Evolutionary conservation across 2,113 vertebrate species (phyloP).

Genomic region (Hyaena hyaena): DNA sequence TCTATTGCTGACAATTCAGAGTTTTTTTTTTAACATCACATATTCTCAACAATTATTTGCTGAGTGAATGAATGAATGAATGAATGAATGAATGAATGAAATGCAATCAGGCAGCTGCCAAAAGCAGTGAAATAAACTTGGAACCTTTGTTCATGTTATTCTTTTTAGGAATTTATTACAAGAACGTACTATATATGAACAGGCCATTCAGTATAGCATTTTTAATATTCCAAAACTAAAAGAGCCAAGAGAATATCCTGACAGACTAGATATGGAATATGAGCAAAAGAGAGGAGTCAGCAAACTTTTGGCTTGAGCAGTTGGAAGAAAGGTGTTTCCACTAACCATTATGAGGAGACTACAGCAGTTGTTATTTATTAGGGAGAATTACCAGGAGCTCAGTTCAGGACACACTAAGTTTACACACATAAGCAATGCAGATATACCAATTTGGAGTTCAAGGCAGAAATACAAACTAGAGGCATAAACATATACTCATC

Average conservation of each 20-base stretch:
- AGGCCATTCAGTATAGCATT: background rate
- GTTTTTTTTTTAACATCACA: background rate
- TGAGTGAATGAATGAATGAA: background rate
- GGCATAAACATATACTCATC: background rate
- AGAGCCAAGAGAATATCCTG: background rate
- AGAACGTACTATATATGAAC: background rate
- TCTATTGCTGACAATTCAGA: background rate
- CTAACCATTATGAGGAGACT: background rate
- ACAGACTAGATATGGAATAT: background rate
- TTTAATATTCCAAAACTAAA: slow-evolving; percentile 34
- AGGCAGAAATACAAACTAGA: background rate
- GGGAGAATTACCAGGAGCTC: background rate
- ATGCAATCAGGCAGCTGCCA: background rate
- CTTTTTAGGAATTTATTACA: slow-evolving; percentile 9
- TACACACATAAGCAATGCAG: background rate
- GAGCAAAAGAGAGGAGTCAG: background rate
- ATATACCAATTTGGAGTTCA: background rate
- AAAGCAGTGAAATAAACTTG: slow-evolving; percentile 24
- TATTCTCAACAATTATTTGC: background rate
- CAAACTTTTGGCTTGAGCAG: background rate
- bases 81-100: background rate
- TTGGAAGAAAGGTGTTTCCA: background rate
- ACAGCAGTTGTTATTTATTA: background rate
- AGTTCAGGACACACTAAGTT: background rate
- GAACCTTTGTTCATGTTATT: background rate